Conservation (phyloP, 2,113 vertebrate genomes). For the Oreochromis aureus region DNA sequence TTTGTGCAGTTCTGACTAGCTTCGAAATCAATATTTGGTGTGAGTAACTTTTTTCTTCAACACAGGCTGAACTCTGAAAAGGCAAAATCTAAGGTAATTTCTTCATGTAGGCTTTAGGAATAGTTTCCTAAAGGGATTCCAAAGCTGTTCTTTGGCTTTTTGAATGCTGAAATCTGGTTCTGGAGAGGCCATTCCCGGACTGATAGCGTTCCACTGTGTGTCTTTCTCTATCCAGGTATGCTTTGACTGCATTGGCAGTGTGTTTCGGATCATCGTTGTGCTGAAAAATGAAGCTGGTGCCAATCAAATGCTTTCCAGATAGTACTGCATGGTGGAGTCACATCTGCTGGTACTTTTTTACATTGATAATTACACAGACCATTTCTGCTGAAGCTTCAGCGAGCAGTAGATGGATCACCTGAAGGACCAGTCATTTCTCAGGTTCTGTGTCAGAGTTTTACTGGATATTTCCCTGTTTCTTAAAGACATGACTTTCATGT, state of each 20-base stretch:
- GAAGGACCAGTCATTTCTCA: background rate
- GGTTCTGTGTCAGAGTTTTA: background rate
- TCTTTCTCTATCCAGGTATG: background rate
- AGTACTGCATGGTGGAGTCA: background rate
- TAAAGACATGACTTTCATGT: background rate
- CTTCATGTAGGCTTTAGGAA: background rate
- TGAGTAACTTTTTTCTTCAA: background rate
- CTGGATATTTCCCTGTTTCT: background rate
- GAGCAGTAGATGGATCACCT: background rate
- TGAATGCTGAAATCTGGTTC: background rate
- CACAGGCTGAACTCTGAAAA: background rate
- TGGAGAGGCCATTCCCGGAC: background rate
- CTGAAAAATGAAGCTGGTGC: rapidly evolving
- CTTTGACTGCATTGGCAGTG: background rate
- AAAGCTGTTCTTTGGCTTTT: background rate
- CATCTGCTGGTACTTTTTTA: background rate
- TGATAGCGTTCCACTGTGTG: background rate
- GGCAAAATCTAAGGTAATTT: background rate
- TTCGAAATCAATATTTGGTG: background rate
- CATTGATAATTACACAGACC: background rate
- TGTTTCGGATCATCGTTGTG: background rate
- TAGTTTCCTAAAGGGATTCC: background rate
- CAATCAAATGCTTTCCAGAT: background rate
- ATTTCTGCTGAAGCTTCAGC: background rate
- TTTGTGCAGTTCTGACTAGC: background rate